These are phyloP conservation scores for Ursus arctos DNA, from an alignment of 2,113 vertebrate genomes.

Conservation along the genomic window DNA sequence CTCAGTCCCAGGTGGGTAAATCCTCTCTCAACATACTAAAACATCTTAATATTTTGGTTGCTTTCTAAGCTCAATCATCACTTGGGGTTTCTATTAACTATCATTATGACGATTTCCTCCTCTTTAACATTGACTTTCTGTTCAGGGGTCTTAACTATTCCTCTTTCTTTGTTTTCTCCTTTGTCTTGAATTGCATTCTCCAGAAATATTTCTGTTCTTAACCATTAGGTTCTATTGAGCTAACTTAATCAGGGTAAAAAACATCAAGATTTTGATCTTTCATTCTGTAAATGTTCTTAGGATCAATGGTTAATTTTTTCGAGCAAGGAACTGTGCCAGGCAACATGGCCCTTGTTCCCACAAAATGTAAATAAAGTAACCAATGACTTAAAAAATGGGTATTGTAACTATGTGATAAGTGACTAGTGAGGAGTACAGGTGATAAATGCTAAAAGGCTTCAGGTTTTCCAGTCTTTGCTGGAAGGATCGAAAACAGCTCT, in stretches of 20 bases:
- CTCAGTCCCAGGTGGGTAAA: background rate
- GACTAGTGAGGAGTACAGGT: background rate
- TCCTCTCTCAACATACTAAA: background rate
- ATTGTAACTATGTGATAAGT: background rate
- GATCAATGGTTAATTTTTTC: background rate
- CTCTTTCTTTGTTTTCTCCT: background rate
- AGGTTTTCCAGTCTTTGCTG: background rate
- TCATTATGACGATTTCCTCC: background rate
- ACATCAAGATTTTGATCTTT: background rate
- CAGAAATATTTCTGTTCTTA: constrained; percentile 26
- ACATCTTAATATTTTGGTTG: background rate
- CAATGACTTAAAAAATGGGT: background rate
- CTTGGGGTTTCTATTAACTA: background rate
- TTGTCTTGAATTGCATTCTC: background rate
- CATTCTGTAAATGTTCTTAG: background rate
- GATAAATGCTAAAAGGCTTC: background rate
- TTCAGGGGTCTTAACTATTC: background rate
- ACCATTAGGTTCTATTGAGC: background rate
- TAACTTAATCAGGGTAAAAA: background rate
- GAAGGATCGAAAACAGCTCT: background rate
- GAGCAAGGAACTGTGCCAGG: background rate
- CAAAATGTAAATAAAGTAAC: background rate
- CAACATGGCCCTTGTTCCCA: background rate
- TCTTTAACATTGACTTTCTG: background rate
- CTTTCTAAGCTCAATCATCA: background rate